A percentile compares a stretch with the other conserved stretches of the same genome.
phyloP scores from a whole-genome alignment of 2,113 vertebrate species.

The Neodon shergylaensis region DNA sequence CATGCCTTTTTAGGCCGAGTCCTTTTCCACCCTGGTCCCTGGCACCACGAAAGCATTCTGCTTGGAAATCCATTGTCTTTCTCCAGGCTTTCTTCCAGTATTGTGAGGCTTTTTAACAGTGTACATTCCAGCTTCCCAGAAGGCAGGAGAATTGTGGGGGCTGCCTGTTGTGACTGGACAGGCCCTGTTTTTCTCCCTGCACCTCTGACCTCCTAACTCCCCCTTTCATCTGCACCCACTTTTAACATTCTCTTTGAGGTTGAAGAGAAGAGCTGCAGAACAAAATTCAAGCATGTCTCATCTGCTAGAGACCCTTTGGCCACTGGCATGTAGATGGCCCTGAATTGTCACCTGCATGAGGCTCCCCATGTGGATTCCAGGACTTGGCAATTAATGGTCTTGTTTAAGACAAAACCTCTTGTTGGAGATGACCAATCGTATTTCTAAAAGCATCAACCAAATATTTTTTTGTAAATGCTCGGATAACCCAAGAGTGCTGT shows the following conservation, averaged over 20 bases:
- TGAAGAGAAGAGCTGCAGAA: not conserved
- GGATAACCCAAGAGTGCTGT: not conserved
- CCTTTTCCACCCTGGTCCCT: not conserved
- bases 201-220: not conserved
- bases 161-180: not conserved
- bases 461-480: not conserved
- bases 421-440: not conserved
- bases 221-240: no score
- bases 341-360: not conserved
- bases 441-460: slow-evolving; percentile 19
- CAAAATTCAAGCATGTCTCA: not conserved
- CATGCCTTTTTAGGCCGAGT: not conserved
- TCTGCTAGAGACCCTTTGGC: not conserved
- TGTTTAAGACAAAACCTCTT: slow-evolving; percentile 16
- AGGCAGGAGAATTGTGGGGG: not conserved
- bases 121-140: not conserved
- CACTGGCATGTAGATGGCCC: not conserved
- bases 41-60: not conserved
- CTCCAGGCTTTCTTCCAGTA: not conserved
- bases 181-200: not conserved
- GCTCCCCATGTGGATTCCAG: not conserved
- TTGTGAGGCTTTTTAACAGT: not conserved
- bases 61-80: not conserved
- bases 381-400: not conserved
- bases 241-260: not conserved